A percentile compares a stretch with the other conserved stretches of the same genome.
Evolutionary conservation across 2,888 invertebrate genomes (phyloP).

Genomic region (Chouioia cunea): DNA sequence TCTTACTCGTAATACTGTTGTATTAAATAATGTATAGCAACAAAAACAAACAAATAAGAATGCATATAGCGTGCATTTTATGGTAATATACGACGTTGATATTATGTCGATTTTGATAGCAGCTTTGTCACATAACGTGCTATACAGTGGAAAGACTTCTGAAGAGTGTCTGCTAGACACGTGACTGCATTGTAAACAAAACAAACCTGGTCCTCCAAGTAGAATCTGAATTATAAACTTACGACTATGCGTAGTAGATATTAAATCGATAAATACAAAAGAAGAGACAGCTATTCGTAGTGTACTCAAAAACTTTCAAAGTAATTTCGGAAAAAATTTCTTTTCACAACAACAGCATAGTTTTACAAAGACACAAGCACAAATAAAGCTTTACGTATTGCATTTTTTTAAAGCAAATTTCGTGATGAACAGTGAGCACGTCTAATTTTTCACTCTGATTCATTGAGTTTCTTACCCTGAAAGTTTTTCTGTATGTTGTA

Average conservation of each 20-base stretch:
- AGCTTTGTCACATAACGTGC: conserved; percentile 28
- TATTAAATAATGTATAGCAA: conserved; percentile 31
- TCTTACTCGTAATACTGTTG: conserved; percentile 7
- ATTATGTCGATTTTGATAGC: conserved; percentile 14
- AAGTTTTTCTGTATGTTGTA: conserved; percentile 64
- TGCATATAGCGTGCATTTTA: conserved; percentile 37
- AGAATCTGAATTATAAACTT: conserved; percentile 17
- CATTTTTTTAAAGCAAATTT: conserved; percentile 43
- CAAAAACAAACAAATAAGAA: conserved; percentile 32
- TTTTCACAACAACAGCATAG: conserved; percentile 23
- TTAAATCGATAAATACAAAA: conserved; percentile 15
- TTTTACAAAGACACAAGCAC: conserved; percentile 44
- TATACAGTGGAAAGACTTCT: conserved; percentile 27
- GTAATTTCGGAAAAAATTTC: conserved; percentile 26
- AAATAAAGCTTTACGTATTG: conserved; percentile 44
- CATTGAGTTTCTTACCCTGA: conserved; percentile 61
- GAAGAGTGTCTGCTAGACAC: conserved; percentile 21
- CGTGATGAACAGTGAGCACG: conserved; percentile 35
- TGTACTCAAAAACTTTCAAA: conserved; percentile 44
- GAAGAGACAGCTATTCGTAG: conserved; percentile 18
- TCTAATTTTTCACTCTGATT: conserved; percentile 39
- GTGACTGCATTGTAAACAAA: conserved; percentile 25
- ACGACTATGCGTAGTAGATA: conserved; percentile 9
- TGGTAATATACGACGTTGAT: conserved; percentile 17
- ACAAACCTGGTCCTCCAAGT: conserved; percentile 19